Evolutionary conservation across 2,888 invertebrate species (phyloP), one percentile per base, ranked within the genome.

Genomic region (Nephrocerus scutellatus): DNA sequence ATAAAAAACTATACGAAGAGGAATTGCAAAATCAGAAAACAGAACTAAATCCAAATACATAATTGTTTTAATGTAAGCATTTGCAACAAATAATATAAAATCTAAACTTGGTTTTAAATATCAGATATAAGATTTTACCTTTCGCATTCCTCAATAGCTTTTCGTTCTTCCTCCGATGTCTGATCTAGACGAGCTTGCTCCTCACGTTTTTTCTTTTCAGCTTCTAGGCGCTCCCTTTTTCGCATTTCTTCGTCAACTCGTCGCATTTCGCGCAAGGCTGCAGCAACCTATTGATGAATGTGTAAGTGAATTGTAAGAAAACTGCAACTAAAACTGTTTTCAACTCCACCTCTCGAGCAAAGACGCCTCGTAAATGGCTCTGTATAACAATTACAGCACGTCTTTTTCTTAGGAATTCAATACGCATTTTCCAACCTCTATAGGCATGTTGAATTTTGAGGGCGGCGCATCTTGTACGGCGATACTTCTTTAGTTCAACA

Each of bases 381-480:
- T 92, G 91, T 47, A 92, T 84, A 13, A 89, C 81, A 50, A 91
- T 75, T 0, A 84, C 86, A 0, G 91, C 87, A 43, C 91, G 73
- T n/a, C 88, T 75, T 60, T 82, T 78, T 29, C 80, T 74, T 51
- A 91, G 72, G 70, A 89, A 91, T 51, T 78, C 75, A 39, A 90
- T 82, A 31, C 90, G 74, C 46, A 82, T 75, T 65, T 82, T 84
- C 88, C 89, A 89, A 6, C 88, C 87, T 46, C 82, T 79, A 65
- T 86, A 86, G 10, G 85, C 85, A 51, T 87, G 83, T 59, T 92
- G 91, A 32, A 92, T 79, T 34, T 76, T 76, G 15, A 88, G 60
- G 0, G 78, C 79, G 0, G 90, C 85, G 39, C 70, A 72, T 28
- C 78, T 77, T 56, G 77, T 75, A 51, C 73, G 73, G 16, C 74